Evolutionary conservation across 2,888 invertebrate species (phyloP).

Genomic region (Ornithoptera alexandrae): DNA sequence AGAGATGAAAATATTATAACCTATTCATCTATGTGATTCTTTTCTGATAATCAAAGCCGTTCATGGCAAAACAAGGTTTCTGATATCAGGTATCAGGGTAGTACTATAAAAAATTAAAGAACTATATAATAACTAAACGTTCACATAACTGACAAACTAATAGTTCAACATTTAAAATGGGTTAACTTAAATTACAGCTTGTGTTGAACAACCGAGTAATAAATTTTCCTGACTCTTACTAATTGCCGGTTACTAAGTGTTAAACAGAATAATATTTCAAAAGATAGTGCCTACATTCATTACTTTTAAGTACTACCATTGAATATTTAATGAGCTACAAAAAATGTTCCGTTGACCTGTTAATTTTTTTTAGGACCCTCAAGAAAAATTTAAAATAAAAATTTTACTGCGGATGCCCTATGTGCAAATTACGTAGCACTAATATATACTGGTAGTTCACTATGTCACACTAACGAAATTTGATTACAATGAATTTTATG

Average conservation of each 20-base stretch:
- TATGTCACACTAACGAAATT: no score
- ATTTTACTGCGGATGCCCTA: no score
- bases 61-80: neutral
- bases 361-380: no score
- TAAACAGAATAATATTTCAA: constrained; percentile 30
- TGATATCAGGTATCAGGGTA: neutral
- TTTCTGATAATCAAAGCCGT: no score
- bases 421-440: no score
- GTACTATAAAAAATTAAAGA: neutral
- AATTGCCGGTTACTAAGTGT: constrained; percentile 31
- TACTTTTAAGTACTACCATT: constrained; percentile 13
- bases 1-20: no score
- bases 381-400: no score
- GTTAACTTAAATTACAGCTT: constrained; percentile 29
- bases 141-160: constrained; percentile 21
- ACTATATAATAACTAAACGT: constrained; percentile 7
- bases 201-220: constrained; percentile 29
- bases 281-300: constrained; percentile 24
- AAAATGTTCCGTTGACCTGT: neutral
- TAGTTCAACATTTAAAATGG: constrained; percentile 26
- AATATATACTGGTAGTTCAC: no score
- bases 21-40: no score
- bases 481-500: no score
- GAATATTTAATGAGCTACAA: constrained; percentile 16
- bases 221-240: constrained; percentile 28